Evolutionary conservation across 2,888 invertebrate species (phyloP).

Genomic region (Polietes domitor): DNA sequence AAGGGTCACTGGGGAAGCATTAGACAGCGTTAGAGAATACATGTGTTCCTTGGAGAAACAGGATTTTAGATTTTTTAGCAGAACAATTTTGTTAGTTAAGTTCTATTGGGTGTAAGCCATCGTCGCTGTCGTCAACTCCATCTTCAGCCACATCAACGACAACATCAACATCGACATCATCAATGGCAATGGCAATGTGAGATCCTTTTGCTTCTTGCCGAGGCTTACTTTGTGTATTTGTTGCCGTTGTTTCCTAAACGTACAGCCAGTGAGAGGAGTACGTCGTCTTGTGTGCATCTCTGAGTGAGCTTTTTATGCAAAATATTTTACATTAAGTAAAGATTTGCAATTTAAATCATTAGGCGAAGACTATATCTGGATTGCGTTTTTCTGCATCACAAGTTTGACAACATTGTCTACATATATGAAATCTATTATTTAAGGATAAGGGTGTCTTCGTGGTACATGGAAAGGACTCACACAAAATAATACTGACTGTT

Average conservation of each 20-base stretch:
- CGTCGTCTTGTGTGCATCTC: neutral
- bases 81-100: too few relatives aligned
- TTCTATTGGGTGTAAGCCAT: constrained; percentile 6
- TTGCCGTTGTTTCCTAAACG: neutral
- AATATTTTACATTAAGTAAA: constrained; percentile 30
- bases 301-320: neutral
- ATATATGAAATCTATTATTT: neutral
- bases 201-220: neutral
- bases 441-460: too few relatives aligned
- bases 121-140: neutral
- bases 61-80: too few relatives aligned
- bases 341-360: constrained; percentile 48
- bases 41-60: too few relatives aligned
- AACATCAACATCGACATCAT: neutral
- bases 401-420: constrained; percentile 14
- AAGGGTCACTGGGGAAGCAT: too few relatives aligned
- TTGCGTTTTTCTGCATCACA: constrained; percentile 21
- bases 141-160: neutral
- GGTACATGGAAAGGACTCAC: too few relatives aligned
- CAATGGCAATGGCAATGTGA: constrained; percentile 2
- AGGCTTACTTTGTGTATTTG: neutral
- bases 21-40: too few relatives aligned
- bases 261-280: neutral
- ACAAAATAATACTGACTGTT: too few relatives aligned
- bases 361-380: constrained; percentile 22